Percentiles rank a stretch among this genome's conserved stretches.
phyloP scores from a whole-genome alignment of 64 coral and sea anemone genomes.

The Actinia tenebrosa region DNA sequence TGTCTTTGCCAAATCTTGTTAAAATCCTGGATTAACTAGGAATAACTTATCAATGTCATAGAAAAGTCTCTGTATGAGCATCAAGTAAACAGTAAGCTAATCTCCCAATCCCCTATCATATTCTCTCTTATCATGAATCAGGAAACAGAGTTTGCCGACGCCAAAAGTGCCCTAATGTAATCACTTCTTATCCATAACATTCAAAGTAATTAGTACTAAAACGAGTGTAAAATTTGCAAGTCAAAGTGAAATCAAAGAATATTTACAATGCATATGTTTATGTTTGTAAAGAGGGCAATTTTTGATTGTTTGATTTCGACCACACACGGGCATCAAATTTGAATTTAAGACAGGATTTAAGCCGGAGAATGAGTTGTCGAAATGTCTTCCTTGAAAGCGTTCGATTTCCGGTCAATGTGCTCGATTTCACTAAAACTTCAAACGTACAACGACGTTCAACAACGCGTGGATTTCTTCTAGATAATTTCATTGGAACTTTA shows the following conservation, averaged over 20 bases:
- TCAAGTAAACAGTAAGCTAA: not conserved
- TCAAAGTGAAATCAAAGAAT: not conserved
- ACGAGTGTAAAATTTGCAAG: not conserved
- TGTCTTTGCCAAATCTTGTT: not conserved
- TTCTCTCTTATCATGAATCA: not conserved
- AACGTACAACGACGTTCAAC: not conserved
- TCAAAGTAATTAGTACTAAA: not conserved
- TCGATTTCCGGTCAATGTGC: not conserved
- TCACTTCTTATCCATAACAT: not conserved
- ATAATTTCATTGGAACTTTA: not conserved
- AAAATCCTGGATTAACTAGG: not conserved
- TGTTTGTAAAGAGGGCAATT: not conserved
- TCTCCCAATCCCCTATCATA: not conserved
- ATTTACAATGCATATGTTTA: not conserved
- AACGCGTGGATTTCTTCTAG: not conserved
- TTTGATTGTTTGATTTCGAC: not conserved
- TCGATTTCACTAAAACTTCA: not conserved
- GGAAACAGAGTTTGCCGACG: slow-evolving; percentile 1
- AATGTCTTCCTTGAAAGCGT: not conserved
- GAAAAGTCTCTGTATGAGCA: not conserved
- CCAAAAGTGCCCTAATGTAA: not conserved
- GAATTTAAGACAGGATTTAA: slow-evolving; percentile 10
- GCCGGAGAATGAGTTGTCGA: not conserved
- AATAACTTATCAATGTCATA: not conserved
- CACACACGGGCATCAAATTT: not conserved